Evolutionary conservation across 2,888 invertebrate species (phyloP), one percentile per base, ranked within the genome.

Genomic region (Drosophila algonquin): DNA sequence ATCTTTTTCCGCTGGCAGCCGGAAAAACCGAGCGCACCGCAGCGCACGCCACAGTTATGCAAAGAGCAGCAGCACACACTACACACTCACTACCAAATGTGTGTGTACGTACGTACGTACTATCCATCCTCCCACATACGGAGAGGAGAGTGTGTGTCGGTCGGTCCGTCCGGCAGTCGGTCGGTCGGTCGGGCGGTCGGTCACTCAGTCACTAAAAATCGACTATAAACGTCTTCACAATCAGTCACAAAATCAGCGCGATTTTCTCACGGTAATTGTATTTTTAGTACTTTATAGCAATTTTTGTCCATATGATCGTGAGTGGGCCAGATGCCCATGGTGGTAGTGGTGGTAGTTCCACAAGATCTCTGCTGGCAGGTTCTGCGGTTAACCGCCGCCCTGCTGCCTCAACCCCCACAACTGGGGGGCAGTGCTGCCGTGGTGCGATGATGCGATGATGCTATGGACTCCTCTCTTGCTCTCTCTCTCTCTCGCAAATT

Each of bases 211-310:
- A 88, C 87, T 88, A 84, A 78, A 88, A 86, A 89, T 82, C 89
- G 86, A 79, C 89, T 89, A 89, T 89, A 89, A 88, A 87, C 80
- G 78, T 84, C 77, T 76, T 86, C 84, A 87, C 88, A 88, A 89
- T 87, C 87, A 87, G 89, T 89, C 89, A 87, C 81, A 87, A 89
- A 89, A 83, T 87, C 89, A 87, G 83, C 79, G 81, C 78, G 76
- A 88, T 81, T 79, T 78, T 86, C 80, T 81, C 87, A 89, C 89
- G 86, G 89, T 88, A 88, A 88, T 88, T 88, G 84, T 90, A 91
- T 91, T 90, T 91, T 90, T 90, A 91, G 90, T 90, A 87, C 85
- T 87, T 89, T 90, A 88, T 90, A 90, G 90, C 88, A 90, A 89
- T 83, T 89, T 84, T 77, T 87, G 75, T 87, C 87, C 84, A 84